A percentile compares a stretch with the other conserved stretches of the same genome.
Conservation (phyloP, 2,888 invertebrate species). For the Pseudococcus viburni region DNA sequence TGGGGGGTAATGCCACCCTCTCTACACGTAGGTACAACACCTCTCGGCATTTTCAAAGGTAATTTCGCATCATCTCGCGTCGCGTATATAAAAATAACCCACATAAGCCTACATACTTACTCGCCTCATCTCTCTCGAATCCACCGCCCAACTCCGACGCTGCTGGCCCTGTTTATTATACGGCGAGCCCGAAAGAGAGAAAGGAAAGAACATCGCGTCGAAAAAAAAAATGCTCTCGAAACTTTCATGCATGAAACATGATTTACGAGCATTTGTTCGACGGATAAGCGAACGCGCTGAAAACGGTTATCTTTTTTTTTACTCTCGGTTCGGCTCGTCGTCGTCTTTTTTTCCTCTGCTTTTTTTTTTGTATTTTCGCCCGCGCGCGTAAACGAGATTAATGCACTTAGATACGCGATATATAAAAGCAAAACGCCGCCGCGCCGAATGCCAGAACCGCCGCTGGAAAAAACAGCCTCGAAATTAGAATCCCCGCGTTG, state of each 20-base stretch:
- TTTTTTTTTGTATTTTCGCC: constrained; percentile 14
- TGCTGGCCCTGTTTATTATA: background rate
- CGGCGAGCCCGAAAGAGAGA: background rate
- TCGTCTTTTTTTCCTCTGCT: background rate
- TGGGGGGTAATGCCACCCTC: background rate
- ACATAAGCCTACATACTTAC: background rate
- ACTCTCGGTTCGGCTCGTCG: constrained; percentile 20
- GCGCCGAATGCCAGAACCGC: constrained; percentile 14
- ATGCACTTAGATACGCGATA: constrained; percentile 47
- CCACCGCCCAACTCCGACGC: background rate
- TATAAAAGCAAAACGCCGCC: constrained; percentile 16
- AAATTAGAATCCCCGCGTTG: constrained; percentile 37
- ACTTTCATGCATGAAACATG: constrained; percentile 57
- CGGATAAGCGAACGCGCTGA: constrained; percentile 49
- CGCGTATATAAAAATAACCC: background rate
- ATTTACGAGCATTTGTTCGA: constrained; percentile 54
- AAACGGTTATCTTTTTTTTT: constrained; percentile 45
- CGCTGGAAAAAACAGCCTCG: constrained; percentile 44
- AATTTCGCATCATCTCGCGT: background rate
- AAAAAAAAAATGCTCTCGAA: constrained; percentile 43
- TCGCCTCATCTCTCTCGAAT: background rate
- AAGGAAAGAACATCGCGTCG: background rate
- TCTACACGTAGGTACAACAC: background rate
- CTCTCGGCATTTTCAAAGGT: background rate
- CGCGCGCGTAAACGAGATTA: constrained; percentile 36